phyloP scores from a whole-genome alignment of 2,797 vertebrate genomes.

The Erethizon dorsatum region DNA sequence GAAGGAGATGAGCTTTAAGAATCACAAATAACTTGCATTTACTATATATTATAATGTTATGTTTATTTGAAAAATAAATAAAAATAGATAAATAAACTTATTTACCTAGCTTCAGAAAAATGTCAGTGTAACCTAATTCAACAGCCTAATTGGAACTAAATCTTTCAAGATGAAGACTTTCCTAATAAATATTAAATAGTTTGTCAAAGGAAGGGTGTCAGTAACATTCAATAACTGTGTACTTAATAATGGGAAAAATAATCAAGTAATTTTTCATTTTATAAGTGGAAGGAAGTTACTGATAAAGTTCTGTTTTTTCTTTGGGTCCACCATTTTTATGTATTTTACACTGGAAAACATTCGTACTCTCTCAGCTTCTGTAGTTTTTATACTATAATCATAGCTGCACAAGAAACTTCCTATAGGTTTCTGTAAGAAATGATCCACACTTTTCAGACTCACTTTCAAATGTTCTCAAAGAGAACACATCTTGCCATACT shows the following conservation, averaged over 20 bases:
- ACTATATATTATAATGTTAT: background rate
- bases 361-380: background rate
- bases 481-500: background rate
- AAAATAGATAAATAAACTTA: background rate
- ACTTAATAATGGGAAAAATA: background rate
- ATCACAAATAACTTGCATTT: background rate
- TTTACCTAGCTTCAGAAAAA: background rate
- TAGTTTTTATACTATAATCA: background rate
- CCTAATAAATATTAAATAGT: background rate
- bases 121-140: background rate
- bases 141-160: background rate
- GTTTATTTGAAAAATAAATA: background rate
- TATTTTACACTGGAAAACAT: background rate
- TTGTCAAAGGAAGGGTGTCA: background rate
- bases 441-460: background rate
- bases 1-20: background rate
- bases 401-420: background rate
- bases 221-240: background rate
- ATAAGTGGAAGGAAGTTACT: background rate
- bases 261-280: background rate
- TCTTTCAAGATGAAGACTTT: background rate
- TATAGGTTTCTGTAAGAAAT: background rate
- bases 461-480: conserved; percentile 10
- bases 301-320: background rate
- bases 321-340: background rate